Conservation (phyloP, 2,888 invertebrate genomes). For the Lithophane ornitopus region DNA sequence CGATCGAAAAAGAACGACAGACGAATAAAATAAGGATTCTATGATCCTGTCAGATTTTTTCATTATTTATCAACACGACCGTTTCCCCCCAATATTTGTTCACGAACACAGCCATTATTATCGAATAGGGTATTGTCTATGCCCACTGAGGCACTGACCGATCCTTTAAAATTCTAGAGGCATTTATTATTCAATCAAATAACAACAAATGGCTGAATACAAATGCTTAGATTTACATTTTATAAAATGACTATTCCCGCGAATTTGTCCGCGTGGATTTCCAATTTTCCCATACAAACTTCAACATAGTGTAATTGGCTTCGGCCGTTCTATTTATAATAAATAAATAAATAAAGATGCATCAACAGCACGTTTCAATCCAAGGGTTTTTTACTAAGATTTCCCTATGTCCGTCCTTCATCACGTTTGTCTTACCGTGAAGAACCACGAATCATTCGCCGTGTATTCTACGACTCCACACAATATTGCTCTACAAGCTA, state of each 20-base stretch:
- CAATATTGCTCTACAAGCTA: too few species aligned
- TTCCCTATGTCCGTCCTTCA: too few species aligned
- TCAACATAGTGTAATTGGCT: too few species aligned
- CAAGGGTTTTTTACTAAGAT: too few species aligned
- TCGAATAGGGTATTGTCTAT: constrained; percentile 35
- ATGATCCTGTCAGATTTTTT: not conserved
- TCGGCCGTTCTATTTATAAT: too few species aligned
- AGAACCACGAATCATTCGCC: too few species aligned
- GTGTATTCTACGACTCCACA: too few species aligned
- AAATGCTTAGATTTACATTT: constrained; percentile 32
- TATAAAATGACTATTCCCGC: not conserved
- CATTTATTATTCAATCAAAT: constrained; percentile 44
- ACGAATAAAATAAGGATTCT: constrained; percentile 6
- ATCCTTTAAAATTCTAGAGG: constrained; percentile 28
- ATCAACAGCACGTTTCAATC: too few species aligned
- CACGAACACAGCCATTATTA: constrained; percentile 17
- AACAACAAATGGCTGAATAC: constrained; percentile 28
- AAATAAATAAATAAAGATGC: too few species aligned
- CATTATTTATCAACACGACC: constrained; percentile 20
- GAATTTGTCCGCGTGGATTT: not conserved
- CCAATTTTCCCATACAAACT: not conserved
- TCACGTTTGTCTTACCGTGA: too few species aligned
- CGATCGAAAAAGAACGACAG: not conserved
- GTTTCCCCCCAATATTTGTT: constrained; percentile 24
- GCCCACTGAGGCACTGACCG: constrained; percentile 7